Evolutionary conservation across 2,797 vertebrate genomes (phyloP).

Genomic region (Buphagus erythrorhynchus): DNA sequence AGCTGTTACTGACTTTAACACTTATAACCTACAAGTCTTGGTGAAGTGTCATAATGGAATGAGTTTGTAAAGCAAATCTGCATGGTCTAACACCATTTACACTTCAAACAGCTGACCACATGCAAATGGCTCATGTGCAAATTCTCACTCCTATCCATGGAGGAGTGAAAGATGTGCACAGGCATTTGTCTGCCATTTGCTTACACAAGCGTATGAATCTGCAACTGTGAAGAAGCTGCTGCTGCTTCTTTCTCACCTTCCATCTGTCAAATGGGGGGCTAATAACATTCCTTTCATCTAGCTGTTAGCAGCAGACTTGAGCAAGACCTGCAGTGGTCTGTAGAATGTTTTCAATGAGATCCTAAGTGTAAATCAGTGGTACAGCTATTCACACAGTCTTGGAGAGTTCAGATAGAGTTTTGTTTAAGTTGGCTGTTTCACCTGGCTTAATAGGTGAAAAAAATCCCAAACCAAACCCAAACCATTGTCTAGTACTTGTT

Average conservation of each 20-base stretch:
- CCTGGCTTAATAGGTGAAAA: background rate
- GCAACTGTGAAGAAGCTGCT: background rate
- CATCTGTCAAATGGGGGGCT: background rate
- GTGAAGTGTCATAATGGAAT: background rate
- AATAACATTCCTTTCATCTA: background rate
- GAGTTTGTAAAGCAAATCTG: background rate
- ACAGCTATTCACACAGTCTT: background rate
- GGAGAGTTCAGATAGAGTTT: background rate
- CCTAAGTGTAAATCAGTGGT: background rate
- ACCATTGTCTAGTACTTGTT: background rate
- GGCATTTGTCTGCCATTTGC: conserved; percentile 46
- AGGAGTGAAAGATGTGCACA: background rate
- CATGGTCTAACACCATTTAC: background rate
- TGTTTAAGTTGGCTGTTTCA: background rate
- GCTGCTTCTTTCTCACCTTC: background rate
- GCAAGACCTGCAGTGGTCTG: background rate
- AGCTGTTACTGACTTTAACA: background rate
- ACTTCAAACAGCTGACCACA: background rate
- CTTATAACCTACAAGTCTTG: background rate
- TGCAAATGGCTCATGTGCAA: background rate
- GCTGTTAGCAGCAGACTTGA: background rate
- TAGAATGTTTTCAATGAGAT: background rate
- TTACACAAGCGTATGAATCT: background rate
- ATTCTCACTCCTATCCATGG: background rate
- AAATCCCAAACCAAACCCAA: background rate